A percentile compares a stretch with the other conserved stretches of the same genome.
phyloP scores from a whole-genome alignment of 2,888 invertebrate genomes.

The Cerceris rybyensis region DNA sequence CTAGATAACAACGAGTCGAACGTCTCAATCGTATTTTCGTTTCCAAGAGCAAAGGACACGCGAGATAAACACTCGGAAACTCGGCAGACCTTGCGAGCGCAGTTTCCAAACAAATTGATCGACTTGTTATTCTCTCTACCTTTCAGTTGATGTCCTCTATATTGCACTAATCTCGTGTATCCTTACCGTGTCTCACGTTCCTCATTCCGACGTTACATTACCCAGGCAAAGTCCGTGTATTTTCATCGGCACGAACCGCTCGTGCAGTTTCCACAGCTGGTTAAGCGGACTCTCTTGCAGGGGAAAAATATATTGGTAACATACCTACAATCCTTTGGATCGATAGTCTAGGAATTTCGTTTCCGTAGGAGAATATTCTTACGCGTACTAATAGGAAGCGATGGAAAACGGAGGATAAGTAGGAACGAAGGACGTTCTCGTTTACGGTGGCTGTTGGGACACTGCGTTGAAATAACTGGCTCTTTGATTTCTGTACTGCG shows the following conservation, averaged over 20 bases:
- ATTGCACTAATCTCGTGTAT: not conserved
- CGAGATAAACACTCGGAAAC: constrained; percentile 22
- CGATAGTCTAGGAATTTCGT: constrained; percentile 52
- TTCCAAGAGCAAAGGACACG: constrained; percentile 12
- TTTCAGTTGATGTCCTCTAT: not conserved
- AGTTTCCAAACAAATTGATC: too few relatives aligned
- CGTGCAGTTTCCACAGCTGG: constrained; percentile 1
- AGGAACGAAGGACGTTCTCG: not conserved
- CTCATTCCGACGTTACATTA: constrained; percentile 24
- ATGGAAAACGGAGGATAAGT: constrained; percentile 7
- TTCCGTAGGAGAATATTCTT: constrained; percentile 32
- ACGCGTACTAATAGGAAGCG: constrained; percentile 7
- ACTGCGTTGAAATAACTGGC: constrained; percentile 68
- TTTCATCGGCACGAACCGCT: constrained; percentile 27
- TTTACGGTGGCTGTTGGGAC: constrained; percentile 72
- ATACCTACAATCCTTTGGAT: constrained; percentile 62
- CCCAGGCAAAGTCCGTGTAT: constrained; percentile 33
- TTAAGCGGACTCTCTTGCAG: constrained; percentile 11
- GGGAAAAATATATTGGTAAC: constrained; percentile 49
- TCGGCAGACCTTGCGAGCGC: not conserved
- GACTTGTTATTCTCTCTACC: not conserved
- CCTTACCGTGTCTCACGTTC: constrained; percentile 3
- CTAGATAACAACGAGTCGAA: constrained; percentile 46
- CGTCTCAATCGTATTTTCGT: not conserved
- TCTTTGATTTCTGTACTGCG: constrained; percentile 77